Percentiles rank a stretch among this genome's conserved stretches.
Evolutionary conservation across 2,113 vertebrate species (phyloP).

Genomic region (Proteles cristata): DNA sequence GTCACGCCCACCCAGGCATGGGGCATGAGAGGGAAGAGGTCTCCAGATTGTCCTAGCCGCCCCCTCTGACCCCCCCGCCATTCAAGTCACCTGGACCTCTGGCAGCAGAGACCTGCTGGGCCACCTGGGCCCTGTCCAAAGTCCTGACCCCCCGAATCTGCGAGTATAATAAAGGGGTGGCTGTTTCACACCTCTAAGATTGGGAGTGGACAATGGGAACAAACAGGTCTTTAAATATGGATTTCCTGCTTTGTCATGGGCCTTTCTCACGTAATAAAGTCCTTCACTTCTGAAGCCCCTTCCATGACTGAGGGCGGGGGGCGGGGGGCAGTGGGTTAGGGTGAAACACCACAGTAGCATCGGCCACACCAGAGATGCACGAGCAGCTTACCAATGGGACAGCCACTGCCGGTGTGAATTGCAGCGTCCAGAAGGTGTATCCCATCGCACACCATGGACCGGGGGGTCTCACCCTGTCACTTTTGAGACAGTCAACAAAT

Average conservation of each 20-base stretch:
- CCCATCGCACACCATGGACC: background rate
- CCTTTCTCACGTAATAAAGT: background rate
- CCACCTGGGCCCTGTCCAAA: background rate
- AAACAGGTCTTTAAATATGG: background rate
- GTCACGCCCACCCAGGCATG: background rate
- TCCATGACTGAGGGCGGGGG: rapidly evolving
- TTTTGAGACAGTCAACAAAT: constrained; percentile 82
- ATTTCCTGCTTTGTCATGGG: background rate
- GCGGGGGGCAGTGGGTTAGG: no score
- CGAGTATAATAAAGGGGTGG: no score
- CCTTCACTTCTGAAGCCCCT: background rate
- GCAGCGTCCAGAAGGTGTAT: background rate
- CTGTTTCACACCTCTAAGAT: background rate
- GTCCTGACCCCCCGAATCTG: background rate
- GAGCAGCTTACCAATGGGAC: background rate
- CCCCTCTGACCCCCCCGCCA: background rate
- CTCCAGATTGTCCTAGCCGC: background rate
- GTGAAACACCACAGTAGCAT: background rate
- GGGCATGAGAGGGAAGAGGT: background rate
- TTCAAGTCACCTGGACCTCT: no score
- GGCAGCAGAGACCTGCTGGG: background rate
- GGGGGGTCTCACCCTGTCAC: constrained; percentile 51
- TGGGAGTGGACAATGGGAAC: background rate
- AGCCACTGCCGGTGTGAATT: background rate
- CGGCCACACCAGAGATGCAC: background rate